A percentile compares a stretch with the other conserved stretches of the same genome.
These are phyloP conservation scores for Holothuria scabra DNA, from an alignment of 53 echinoderm and acorn worm species.

Conservation along the genomic window DNA sequence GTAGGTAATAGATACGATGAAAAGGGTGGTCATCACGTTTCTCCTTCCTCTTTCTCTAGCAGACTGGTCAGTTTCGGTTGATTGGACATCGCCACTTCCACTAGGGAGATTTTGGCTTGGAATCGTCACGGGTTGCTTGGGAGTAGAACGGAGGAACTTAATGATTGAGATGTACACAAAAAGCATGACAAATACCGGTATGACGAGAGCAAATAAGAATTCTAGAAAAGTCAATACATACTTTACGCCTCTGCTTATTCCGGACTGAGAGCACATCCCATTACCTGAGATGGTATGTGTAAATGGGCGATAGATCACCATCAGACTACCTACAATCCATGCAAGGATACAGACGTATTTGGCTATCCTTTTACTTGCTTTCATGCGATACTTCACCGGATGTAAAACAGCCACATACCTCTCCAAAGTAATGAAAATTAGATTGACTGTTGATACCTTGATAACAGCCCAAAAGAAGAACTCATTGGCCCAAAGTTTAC, in stretches of 20 bases:
- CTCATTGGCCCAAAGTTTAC: not conserved
- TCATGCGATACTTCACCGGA: not conserved
- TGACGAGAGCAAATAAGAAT: not conserved
- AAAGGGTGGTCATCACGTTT: slow-evolving; percentile 5
- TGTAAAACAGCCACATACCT: slow-evolving; percentile 1
- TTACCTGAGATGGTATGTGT: too few species aligned
- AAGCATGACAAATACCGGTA: slow-evolving; percentile 7
- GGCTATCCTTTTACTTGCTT: not conserved
- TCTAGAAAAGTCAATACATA: too few species aligned
- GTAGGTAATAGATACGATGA: slow-evolving; percentile 16
- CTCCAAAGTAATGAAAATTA: slow-evolving; percentile 31
- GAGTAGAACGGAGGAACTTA: not conserved
- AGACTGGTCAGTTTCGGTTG: not conserved
- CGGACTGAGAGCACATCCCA: too few species aligned
- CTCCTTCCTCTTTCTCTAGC: not conserved
- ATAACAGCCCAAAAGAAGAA: slow-evolving; percentile 19
- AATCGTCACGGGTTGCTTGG: not conserved
- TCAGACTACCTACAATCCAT: not conserved
- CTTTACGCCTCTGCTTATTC: too few species aligned
- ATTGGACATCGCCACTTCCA: not conserved
- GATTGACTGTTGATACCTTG: slow-evolving; percentile 10
- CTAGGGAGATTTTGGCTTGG: not conserved
- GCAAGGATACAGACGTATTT: not conserved
- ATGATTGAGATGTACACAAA: slow-evolving; percentile 12
- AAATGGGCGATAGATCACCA: too few species aligned